Evolutionary conservation across 2,797 vertebrate genomes (phyloP), one percentile per base, ranked within the genome.

Genomic region (Telmatherina bonti): DNA sequence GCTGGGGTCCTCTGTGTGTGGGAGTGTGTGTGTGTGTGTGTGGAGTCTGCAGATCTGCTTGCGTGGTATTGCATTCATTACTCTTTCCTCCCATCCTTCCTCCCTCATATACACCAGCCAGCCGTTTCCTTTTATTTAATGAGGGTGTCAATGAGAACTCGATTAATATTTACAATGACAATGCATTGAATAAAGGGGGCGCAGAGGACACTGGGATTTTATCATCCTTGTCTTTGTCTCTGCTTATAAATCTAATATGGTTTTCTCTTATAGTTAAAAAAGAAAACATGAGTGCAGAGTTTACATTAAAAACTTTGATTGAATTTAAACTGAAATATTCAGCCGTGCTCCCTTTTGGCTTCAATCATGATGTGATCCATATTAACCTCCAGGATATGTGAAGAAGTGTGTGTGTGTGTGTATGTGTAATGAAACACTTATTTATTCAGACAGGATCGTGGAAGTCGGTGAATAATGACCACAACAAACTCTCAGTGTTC

Each of bases 1-100:
- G 87, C 86, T 81, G 84, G 72, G 81, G 74, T 81, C 72, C 63
- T 83, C 52, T 8, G 62, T 56, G n/a, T n/a, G n/a, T n/a, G n/a
- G n/a, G n/a, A n/a, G n/a, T n/a, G n/a, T n/a, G n/a, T n/a, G n/a
- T n/a, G 70, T 56, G 69, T 70, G 55, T 63, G 64, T 49, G 62
- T 57, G 53, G 18, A 43, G 61, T 47, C 61, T 64, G 70, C 67
- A 12, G 60, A 74, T 83, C 74, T 78, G 71, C 80, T 63, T 70
- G 59, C 6, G 8, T 67, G 62, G 76, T 56, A 77, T 77, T 68
- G 62, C 77, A 70, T 86, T 87, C 66, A 88, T 87, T 75, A 86
- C 59, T 72, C 72, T 70, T 77, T 81, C 74, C 61, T 74, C 73
- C 55, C 9, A 38, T 54, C 24, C 69, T 35, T 36, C 35, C 53